Base-by-base conservation (phyloP, 2,797 vertebrate genomes). In the Sparus aurata region DNA sequence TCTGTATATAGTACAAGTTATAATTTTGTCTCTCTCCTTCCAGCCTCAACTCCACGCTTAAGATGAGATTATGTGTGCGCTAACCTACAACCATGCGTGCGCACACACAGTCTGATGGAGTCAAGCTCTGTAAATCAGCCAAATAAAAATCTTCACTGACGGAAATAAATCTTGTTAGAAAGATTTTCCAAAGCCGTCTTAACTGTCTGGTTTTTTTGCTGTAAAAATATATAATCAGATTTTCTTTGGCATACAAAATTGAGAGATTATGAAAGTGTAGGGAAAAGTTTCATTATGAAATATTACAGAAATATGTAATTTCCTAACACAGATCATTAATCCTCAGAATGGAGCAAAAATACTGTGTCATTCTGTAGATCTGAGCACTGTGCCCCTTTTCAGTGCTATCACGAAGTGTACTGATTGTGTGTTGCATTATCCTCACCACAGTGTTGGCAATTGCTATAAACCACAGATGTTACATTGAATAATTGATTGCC, bases 161-260 rank as follows among this genome's bases (percentile, higher is more conserved):
- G 58, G 68, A 85, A 85, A 87, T 83, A 84, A 87, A 91, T 90
- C 86, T 89, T 73, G 83, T 88, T 89, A 83, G 54, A 81, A 81
- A 90, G 78, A 89, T 90, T 91, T 89, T 62, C 73, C 69, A 88
- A 89, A 92, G 78, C 87, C 87, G 54, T 85, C 87, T 84, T 87
- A 89, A 80, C 77, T 73, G 71, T 86, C 79, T 86, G 76, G 66
- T 65, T 84, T 82, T 69, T 69, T 71, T 73, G 34, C 0, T 0
- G 9, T 23, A 50, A 65, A 64, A 75, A 75, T 66, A 57, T 62
- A 55, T 61, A 64, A 84, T 84, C 75, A 65, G 71, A 78, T 87
- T 83, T 60, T 61, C n/a, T n/a, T 61, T 75, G 53, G 58, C 64
- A 59, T 25, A 46, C 12, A 63, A 34, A 53, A 12, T 50, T 10